Evolutionary conservation across 2,113 vertebrate genomes (phyloP).

Genomic region (Rhinolophus ferrumequinum): DNA sequence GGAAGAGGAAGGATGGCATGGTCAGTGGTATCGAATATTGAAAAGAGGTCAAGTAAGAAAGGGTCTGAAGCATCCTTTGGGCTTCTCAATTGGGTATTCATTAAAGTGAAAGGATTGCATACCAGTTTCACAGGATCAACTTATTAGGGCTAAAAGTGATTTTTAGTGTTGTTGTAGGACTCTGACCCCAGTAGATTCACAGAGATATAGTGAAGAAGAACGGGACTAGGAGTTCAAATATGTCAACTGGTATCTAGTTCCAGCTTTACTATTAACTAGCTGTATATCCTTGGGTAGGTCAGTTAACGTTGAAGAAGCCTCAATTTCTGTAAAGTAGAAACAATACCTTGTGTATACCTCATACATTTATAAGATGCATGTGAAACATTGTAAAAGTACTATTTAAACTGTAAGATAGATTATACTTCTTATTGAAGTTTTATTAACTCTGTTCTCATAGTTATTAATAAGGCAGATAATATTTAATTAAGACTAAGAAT

Average conservation of each 20-base stretch:
- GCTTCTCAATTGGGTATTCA: neutral
- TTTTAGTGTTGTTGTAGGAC: neutral
- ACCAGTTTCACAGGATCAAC: neutral
- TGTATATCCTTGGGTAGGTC: neutral
- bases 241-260: neutral
- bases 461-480: slow-evolving; percentile 19
- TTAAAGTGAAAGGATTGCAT: neutral
- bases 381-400: neutral
- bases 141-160: neutral
- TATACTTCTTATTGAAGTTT: neutral
- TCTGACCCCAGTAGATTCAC: neutral
- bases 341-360: neutral
- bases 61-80: neutral
- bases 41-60: neutral
- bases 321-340: slow-evolving; percentile 20
- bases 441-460: neutral
- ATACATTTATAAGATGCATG: neutral
- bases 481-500: slow-evolving; percentile 2
- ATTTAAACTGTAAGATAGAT: neutral
- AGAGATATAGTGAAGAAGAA: neutral
- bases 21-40: neutral
- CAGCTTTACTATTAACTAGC: neutral
- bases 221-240: neutral
- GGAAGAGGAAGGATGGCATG: neutral
- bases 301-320: neutral